Conservation (phyloP, 2,797 vertebrate genomes). For the Peromyscus aztecus region DNA sequence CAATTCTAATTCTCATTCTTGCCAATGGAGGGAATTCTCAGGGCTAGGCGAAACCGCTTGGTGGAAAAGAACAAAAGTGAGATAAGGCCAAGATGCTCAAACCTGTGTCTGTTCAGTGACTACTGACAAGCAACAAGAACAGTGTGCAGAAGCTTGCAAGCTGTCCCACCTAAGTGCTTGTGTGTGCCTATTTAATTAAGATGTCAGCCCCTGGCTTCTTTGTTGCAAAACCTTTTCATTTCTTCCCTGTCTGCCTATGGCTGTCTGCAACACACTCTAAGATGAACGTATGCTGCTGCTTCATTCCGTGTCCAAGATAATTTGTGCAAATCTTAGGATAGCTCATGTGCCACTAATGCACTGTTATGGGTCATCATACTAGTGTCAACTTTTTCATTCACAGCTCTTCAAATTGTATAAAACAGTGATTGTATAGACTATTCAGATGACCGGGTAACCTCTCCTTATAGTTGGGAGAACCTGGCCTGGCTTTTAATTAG, state of each 20-base stretch:
- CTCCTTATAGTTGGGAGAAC: neutral
- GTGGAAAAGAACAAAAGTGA: neutral
- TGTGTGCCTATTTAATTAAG: neutral
- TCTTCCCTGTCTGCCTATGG: neutral
- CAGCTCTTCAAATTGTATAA: neutral
- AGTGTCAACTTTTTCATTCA: neutral
- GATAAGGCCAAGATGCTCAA: neutral
- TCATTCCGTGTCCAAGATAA: neutral
- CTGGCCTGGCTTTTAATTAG: neutral
- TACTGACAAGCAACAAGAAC: neutral
- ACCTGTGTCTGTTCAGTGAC: neutral
- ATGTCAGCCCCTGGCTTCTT: neutral
- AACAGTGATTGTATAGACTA: neutral
- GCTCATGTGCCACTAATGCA: neutral
- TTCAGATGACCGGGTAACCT: neutral
- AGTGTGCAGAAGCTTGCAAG: too few relatives aligned
- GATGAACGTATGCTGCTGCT: neutral
- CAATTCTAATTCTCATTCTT: neutral
- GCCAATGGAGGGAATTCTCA: neutral
- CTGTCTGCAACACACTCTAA: accelerated
- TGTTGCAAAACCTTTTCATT: neutral
- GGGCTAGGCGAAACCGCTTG: neutral
- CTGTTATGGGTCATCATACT: neutral
- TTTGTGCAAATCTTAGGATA: neutral
- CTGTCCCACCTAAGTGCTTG: neutral